Base-by-base conservation (phyloP, 2,113 vertebrate species). In the Malaclemys terrapin region DNA sequence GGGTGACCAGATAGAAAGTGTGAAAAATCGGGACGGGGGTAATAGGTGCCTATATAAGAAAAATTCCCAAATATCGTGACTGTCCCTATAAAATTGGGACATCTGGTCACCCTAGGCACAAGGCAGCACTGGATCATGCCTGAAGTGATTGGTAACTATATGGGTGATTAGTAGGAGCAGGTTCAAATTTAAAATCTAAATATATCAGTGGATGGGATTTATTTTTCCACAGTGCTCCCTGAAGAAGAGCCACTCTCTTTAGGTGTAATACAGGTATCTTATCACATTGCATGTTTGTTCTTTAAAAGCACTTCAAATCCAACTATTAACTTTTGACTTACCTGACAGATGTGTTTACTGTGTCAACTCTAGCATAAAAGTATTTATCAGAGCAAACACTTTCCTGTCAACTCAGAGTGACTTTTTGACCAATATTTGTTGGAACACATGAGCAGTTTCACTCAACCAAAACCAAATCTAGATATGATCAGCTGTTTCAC, bases 141-240 rank as follows among this genome's bases (percentile, higher is more conserved):
- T 84, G 56, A 72, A 6, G 27, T 35, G 79, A 86, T 35, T 10
- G 56, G 42, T 69, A 88, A 29, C 16, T 62, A 49, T 1, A 0
- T 78, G 3, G 49, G 35, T 45, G 25, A 53, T 38, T n/a, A 84
- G 4, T 27, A 80, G 85, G 0, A 1, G 9, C 19, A 80, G 90
- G 24, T 79, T 93, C 25, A 87, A 31, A 84, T 85, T 93, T 95
- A 65, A 90, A 85, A 59, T 3, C 75, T n/a, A 94, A 84, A 8
- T 29, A 38, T 79, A 87, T 87, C 87, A 57, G 79, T 38, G 6
- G 4, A 1, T 52, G 4, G 42, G 80, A 86, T 69, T 94, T 8
- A 11, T 29, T 84, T 93, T 89, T 91, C n/a, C 25, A 49, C 31
- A n/a, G 5, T 49, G 10, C 35, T 69, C 35, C 35, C 17, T 35